Evolutionary conservation across 2,113 vertebrate species (phyloP).

Genomic region (Poecile atricapillus): DNA sequence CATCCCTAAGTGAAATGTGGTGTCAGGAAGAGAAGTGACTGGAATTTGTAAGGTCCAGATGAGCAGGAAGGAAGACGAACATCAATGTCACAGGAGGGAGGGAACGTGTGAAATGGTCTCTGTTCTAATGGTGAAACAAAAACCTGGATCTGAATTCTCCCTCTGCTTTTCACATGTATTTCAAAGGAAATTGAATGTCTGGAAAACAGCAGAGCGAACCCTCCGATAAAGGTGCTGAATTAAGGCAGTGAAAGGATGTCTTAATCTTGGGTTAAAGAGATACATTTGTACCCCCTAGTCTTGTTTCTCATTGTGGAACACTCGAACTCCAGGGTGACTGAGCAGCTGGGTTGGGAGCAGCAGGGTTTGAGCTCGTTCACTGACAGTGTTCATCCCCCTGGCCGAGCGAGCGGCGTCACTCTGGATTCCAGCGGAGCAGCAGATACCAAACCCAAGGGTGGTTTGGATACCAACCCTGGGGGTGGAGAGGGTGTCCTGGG

Average conservation of each 20-base stretch:
- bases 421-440: accelerated
- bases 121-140: background rate
- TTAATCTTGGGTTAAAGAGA: background rate
- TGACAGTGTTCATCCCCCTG: background rate
- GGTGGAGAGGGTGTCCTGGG: background rate
- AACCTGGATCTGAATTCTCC: background rate
- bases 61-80: constrained; percentile 44
- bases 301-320: background rate
- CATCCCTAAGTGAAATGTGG: background rate
- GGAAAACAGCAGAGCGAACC: background rate
- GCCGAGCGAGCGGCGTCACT: accelerated
- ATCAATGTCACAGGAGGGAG: background rate
- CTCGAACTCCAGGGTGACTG: background rate
- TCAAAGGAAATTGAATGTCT: background rate
- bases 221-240: background rate
- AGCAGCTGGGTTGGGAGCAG: background rate
- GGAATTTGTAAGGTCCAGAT: background rate
- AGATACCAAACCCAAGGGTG: background rate
- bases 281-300: background rate
- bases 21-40: background rate
- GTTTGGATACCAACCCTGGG: background rate
- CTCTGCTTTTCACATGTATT: background rate
- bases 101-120: background rate
- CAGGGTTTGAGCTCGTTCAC: accelerated
- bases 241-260: background rate